These are phyloP conservation scores for Phortica magna DNA, from an alignment of 2,888 invertebrate genomes.

Conservation along the genomic window DNA sequence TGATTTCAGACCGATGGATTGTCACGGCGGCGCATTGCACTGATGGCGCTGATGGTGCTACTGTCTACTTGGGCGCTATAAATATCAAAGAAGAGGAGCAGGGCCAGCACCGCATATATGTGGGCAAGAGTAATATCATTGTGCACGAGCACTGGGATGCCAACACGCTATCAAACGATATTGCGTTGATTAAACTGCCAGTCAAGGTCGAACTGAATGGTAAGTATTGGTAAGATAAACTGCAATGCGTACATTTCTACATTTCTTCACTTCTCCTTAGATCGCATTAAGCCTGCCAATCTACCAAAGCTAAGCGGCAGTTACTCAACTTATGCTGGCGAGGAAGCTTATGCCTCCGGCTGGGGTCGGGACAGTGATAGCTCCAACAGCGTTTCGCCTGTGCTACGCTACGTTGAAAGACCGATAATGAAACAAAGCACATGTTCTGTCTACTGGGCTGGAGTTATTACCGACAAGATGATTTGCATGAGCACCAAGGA, in stretches of 20 bases:
- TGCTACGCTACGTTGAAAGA: constrained; percentile 58
- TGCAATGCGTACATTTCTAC: no score
- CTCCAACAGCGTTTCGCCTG: constrained; percentile 52
- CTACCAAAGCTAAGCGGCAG: constrained; percentile 52
- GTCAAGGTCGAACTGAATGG: constrained; percentile 52
- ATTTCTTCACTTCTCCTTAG: constrained; percentile 33
- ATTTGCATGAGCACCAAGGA: constrained; percentile 76
- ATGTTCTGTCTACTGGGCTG: constrained; percentile 57
- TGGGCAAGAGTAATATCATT: constrained; percentile 48
- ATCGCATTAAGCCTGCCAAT: constrained; percentile 53
- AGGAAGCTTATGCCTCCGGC: constrained; percentile 57
- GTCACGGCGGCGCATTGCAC: constrained; percentile 67
- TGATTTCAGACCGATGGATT: constrained; percentile 58
- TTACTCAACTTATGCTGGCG: constrained; percentile 54
- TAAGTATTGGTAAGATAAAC: constrained; percentile 17
- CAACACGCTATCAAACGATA: constrained; percentile 57
- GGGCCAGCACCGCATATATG: constrained; percentile 52
- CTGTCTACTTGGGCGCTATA: constrained; percentile 57
- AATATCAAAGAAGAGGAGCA: constrained; percentile 51
- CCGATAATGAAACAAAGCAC: constrained; percentile 54
- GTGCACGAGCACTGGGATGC: constrained; percentile 56
- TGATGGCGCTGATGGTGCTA: constrained; percentile 48
- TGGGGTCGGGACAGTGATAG: constrained; percentile 60
- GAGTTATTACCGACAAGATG: constrained; percentile 50
- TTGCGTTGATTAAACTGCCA: constrained; percentile 63